A percentile compares a stretch with the other conserved stretches of the same genome.
phyloP scores from a whole-genome alignment of 2,113 vertebrate species.

The Hylia prasina region DNA sequence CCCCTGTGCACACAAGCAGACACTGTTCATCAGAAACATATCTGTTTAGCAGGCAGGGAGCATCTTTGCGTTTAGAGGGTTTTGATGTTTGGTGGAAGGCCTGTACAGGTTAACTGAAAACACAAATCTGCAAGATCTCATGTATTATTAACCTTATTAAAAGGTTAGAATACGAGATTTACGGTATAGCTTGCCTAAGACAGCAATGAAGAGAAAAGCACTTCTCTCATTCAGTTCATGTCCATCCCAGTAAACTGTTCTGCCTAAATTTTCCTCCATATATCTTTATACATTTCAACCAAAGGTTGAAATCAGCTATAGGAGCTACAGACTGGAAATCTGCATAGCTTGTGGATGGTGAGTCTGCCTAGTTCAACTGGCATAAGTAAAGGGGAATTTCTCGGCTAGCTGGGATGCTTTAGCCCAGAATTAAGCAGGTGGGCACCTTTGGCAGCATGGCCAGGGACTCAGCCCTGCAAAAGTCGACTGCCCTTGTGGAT shows the following conservation, averaged over 20 bases:
- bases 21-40: neutral
- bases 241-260: neutral
- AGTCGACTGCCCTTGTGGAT: neutral
- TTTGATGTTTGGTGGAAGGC: neutral
- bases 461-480: neutral
- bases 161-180: neutral
- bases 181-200: neutral
- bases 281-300: neutral
- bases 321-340: neutral
- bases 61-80: neutral
- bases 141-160: neutral
- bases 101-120: neutral
- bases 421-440: neutral
- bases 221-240: neutral
- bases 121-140: neutral
- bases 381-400: neutral
- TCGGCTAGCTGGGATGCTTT: neutral
- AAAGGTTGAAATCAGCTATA: neutral
- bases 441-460: neutral
- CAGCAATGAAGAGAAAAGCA: fast-evolving
- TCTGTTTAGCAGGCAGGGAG: neutral
- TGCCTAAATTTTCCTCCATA: neutral
- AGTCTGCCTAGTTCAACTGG: neutral
- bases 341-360: neutral
- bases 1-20: neutral